Base-by-base conservation (phyloP, 2,797 vertebrate species). In the Diglossa cyanea region DNA sequence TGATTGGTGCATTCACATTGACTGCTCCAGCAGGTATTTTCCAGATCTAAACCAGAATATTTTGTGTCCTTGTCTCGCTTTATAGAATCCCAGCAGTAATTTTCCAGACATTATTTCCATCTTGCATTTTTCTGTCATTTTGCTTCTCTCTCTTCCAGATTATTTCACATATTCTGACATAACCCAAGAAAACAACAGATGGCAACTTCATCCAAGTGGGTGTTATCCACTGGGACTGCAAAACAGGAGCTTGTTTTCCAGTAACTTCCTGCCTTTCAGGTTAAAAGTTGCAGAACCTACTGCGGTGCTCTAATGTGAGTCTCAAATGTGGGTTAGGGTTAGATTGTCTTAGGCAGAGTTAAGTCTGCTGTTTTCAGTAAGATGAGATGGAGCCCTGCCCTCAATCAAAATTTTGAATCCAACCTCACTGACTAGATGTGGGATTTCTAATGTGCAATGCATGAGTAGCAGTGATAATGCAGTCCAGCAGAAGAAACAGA, bases 151-250 rank as follows among this genome's bases (percentile, higher is more conserved):
- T 76, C 48, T 94, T 91, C 74, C 84, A 93, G 67, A 85, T 91
- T 91, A 95, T 93, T 93, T 94, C 78, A 80, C 68, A 54, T 94
- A 87, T 87, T 87, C 78, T 91, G 92, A 85, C 51, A 83, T 0
- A 23, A 83, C 76, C 61, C 88, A 95, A 94, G 88, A 95, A 97
- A 96, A 95, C 93, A 95, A 89, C 94, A 97, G 92, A 95, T 95
- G 92, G 93, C 72, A 95, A 89, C 68, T 85, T 95, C 90, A 94
- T 95, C 68, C 92, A 91, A 89, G 90, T 91, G 93, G 90, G 77
- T 95, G 90, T 93, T 94, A 95, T 89, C 78, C 92, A 93, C 11
- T 17, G 83, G 73, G 87, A 94, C 73, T 91, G 77, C 63, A 89
- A 89, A 96, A 85, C 65, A 92, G 80, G 67, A 79, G 71, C 71